Evolutionary conservation across 2,797 vertebrate genomes (phyloP).

Genomic region (Botia kubotai): DNA sequence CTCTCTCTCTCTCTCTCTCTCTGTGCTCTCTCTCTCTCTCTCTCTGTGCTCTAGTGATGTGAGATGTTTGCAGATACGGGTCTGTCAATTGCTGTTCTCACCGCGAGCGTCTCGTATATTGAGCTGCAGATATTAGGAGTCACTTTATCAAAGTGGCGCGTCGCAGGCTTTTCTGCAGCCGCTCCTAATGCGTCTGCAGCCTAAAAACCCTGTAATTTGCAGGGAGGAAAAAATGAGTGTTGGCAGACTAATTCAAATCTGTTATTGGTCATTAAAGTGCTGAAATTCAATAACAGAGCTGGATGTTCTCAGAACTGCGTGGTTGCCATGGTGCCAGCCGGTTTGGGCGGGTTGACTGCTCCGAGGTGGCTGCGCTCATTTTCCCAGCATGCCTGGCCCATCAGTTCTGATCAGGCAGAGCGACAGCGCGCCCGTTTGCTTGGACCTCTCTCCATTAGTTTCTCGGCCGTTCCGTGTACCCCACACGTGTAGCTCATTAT

Average conservation of each 20-base stretch:
- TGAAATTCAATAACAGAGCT: constrained; percentile 83
- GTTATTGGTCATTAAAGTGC: constrained; percentile 76
- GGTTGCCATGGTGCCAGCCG: constrained; percentile 33
- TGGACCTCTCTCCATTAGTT: constrained; percentile 75
- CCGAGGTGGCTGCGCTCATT: constrained; percentile 66
- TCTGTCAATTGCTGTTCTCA: constrained; percentile 19
- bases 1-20: too few relatives aligned
- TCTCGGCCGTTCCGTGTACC: constrained; percentile 40
- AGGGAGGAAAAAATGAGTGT: constrained; percentile 75
- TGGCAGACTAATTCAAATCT: constrained; percentile 81
- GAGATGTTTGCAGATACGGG: background rate
- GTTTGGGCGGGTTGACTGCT: constrained; percentile 9
- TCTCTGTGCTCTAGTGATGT: too few relatives aligned
- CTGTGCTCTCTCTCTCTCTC: too few relatives aligned
- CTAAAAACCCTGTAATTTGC: constrained; percentile 64
- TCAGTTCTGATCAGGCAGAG: constrained; percentile 80
- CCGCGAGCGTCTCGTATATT: constrained; percentile 39
- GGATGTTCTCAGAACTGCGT: constrained; percentile 49
- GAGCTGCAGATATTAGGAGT: constrained; percentile 42
- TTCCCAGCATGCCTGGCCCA: constrained; percentile 71
- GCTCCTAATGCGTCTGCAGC: constrained; percentile 58
- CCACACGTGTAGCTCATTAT: constrained; percentile 78
- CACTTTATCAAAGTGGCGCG: constrained; percentile 55
- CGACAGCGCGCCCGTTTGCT: constrained; percentile 66
- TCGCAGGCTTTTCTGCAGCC: constrained; percentile 39